Percentiles rank a stretch among this genome's conserved stretches.
Conservation (phyloP, 2,888 invertebrate genomes). For the Tridacna gigas region DNA sequence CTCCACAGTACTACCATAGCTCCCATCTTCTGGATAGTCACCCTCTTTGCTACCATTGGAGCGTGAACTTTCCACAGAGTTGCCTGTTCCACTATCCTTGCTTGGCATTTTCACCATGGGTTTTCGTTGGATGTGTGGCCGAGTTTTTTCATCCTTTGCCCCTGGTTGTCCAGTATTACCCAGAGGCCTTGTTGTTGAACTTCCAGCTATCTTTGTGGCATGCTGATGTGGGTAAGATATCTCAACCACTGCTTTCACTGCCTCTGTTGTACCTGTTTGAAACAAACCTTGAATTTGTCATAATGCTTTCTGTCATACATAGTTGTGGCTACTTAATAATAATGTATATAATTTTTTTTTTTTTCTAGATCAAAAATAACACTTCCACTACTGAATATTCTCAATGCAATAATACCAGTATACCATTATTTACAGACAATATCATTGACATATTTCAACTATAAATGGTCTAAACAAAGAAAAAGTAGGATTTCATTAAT, state of each 20-base stretch:
- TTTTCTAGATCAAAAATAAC: too few relatives aligned
- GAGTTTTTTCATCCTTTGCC: conserved; percentile 31
- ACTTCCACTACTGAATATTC: too few relatives aligned
- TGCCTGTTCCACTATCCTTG: conserved; percentile 73
- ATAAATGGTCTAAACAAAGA: too few relatives aligned
- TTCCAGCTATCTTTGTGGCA: conserved; percentile 43
- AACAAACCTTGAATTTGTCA: neutral
- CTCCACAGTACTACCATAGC: conserved; percentile 53
- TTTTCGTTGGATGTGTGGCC: conserved; percentile 61
- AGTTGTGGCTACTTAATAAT: too few relatives aligned
- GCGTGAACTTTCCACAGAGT: conserved; percentile 74
- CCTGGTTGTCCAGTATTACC: conserved; percentile 52
- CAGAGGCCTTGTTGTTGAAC: conserved; percentile 50
- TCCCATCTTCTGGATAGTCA: conserved; percentile 55
- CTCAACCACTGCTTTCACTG: conserved; percentile 49
- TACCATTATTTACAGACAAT: too few relatives aligned
- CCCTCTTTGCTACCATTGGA: conserved; percentile 70
- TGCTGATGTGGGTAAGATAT: conserved; percentile 40
- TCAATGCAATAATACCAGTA: too few relatives aligned
- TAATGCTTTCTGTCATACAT: too few relatives aligned
- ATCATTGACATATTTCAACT: too few relatives aligned
- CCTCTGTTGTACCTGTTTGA: conserved; percentile 39
- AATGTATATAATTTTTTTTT: too few relatives aligned
- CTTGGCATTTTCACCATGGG: conserved; percentile 77
- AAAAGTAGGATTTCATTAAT: too few relatives aligned